Conservation (phyloP, 1,140 invertebrate species). For the Cylas formicarius region DNA sequence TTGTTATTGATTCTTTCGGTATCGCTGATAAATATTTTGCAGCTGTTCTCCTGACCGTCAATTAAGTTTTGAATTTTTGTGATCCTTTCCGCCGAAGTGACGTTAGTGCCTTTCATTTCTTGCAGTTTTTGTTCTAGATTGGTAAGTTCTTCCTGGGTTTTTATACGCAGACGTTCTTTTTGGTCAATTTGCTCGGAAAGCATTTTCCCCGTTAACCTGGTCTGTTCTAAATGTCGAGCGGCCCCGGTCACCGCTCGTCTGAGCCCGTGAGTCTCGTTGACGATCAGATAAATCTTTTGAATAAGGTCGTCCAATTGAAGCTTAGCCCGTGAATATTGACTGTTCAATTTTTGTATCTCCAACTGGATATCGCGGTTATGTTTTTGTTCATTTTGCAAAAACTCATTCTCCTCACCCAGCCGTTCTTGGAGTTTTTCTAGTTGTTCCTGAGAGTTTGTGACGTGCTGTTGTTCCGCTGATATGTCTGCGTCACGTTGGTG, state of each 20-base stretch:
- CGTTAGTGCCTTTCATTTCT: constrained; percentile 21
- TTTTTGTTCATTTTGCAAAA: constrained; percentile 33
- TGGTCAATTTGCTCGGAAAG: constrained; percentile 22
- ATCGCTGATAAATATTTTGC: constrained; percentile 25
- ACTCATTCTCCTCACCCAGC: constrained; percentile 34
- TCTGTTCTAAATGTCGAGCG: constrained; percentile 29
- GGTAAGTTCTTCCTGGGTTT: constrained; percentile 23
- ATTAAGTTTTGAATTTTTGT: constrained; percentile 31
- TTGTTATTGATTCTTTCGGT: constrained; percentile 29
- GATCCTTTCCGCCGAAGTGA: constrained; percentile 27
- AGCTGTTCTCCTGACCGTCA: constrained; percentile 25
- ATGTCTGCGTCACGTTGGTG: constrained; percentile 50
- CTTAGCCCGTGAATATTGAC: constrained; percentile 25
- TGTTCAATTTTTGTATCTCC: constrained; percentile 28
- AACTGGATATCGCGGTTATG: constrained; percentile 33
- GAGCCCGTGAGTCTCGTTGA: constrained; percentile 26
- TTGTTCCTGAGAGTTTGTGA: constrained; percentile 21
- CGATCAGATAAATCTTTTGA: constrained; percentile 21
- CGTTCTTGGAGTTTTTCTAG: constrained; percentile 29
- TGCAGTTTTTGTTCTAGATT: constrained; percentile 23
- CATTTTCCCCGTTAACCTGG: constrained; percentile 21
- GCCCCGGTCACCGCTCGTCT: constrained; percentile 23
- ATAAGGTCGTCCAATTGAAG: constrained; percentile 25
- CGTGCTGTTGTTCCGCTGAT: constrained; percentile 39
- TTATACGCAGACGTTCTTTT: constrained; percentile 22